Evolutionary conservation across 2,113 vertebrate species (phyloP), one percentile per base, ranked within the genome.

Genomic region (Pseudorectes ferrugineus): DNA sequence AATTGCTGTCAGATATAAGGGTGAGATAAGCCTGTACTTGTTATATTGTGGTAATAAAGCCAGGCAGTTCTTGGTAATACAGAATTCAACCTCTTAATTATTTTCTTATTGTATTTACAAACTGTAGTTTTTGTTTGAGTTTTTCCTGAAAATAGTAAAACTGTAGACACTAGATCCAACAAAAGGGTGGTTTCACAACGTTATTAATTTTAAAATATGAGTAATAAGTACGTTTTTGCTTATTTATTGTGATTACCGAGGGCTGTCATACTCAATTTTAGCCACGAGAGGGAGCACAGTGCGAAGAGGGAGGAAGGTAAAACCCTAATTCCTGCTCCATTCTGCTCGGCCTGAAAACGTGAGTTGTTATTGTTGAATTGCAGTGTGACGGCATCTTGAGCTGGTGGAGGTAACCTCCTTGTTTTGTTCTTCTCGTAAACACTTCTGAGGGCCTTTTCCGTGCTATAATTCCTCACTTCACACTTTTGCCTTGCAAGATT

Each of bases 161-260:
- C 9, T 54, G 2, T 33, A 38, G 16, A 15, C 0, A 1, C 9
- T 28, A 16, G 5, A 12, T 71, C 24, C 14, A 4, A 11, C 14
- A 40, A 31, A 51, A n/a, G 6, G 8, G 1, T 57, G 29, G 5
- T 31, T 90, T 48, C 6, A 43, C 4, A 40, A 13, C 8, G 25
- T 22, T 51, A 49, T 16, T 31, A 6, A 14, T 58, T 61, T 58
- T 23, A 40, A 82, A 59, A 40, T 29, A 24, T 1, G 3, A 31
- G 4, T 23, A 49, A 4, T 7, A 42, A 66, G 10, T 14, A 15
- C 0, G 0, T 0, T 1, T 86, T 61, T 35, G 10, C 5, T 19
- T 24, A 8, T 31, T 54, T 31, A 23, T 10, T 63, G 5, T 14
- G 1, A 10, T 24, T 48, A 4, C 18, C 8, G 10, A 25, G 21